These are phyloP conservation scores for Paramisgurnus dabryanus DNA, from an alignment of 2,113 vertebrate genomes.

Conservation along the genomic window DNA sequence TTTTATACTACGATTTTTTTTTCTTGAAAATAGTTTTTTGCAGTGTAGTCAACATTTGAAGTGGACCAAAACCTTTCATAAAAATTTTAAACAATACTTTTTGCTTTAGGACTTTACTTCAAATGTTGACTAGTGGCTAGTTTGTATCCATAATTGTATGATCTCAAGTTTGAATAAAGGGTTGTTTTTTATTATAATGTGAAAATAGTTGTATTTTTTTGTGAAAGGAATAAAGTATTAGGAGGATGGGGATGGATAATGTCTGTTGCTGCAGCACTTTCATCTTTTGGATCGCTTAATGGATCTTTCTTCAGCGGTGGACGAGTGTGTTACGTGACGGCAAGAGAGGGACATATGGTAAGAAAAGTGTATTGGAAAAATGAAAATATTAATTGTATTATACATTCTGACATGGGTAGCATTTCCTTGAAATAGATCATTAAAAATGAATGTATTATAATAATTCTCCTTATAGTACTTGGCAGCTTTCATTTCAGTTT, in stretches of 20 bases:
- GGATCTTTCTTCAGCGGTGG: constrained; percentile 84
- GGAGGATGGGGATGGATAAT: constrained; percentile 88
- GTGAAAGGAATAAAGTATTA: constrained; percentile 81
- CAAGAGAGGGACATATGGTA: constrained; percentile 89
- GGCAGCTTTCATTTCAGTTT: neutral
- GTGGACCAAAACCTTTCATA: neutral
- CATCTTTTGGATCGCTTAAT: constrained; percentile 81
- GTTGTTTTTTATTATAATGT: neutral
- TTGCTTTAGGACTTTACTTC: too few relatives aligned
- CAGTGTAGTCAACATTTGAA: neutral
- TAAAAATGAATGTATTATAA: too few relatives aligned
- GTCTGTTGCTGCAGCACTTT: constrained; percentile 83
- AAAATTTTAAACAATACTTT: too few relatives aligned
- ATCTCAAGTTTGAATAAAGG: neutral
- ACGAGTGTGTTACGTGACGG: constrained; percentile 83
- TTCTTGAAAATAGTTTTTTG: too few relatives aligned
- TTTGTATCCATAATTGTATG: too few relatives aligned
- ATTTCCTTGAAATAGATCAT: too few relatives aligned
- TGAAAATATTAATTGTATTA: neutral
- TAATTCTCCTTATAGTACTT: too few relatives aligned
- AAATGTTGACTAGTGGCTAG: too few relatives aligned
- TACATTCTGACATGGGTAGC: too few relatives aligned
- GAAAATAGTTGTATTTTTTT: neutral
- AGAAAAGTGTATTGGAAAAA: constrained; percentile 45
- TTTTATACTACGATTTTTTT: too few relatives aligned